Percentiles rank a stretch among this genome's conserved stretches.
Evolutionary conservation across 1,140 invertebrate genomes (phyloP).

Genomic region (Heliconius congener): DNA sequence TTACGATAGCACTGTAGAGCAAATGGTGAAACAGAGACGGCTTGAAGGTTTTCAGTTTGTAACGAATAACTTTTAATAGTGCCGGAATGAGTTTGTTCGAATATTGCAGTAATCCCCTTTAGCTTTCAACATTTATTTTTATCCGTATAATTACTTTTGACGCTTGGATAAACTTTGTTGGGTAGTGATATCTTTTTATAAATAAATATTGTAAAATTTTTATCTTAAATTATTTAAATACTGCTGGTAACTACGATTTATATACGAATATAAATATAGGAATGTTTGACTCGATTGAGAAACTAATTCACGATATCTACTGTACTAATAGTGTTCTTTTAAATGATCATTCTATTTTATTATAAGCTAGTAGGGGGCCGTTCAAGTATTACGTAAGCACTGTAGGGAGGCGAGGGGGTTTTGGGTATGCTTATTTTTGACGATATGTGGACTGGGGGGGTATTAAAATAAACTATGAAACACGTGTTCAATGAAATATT

Average conservation of each 20-base stretch:
- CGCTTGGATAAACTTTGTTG: constrained; percentile 5
- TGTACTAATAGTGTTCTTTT: too few relatives aligned
- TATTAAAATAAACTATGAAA: too few relatives aligned
- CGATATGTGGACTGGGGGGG: too few relatives aligned
- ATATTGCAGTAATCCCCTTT: constrained; percentile 14
- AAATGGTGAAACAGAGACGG: constrained; percentile 7
- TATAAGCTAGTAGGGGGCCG: too few relatives aligned
- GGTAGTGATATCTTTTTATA: not conserved
- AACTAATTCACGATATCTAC: too few relatives aligned
- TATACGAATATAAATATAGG: too few relatives aligned
- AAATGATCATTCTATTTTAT: too few relatives aligned
- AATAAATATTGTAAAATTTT: not conserved
- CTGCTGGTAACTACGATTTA: not conserved
- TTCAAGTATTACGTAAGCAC: too few relatives aligned
- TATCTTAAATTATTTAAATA: not conserved
- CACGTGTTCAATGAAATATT: too few relatives aligned
- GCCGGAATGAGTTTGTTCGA: constrained; percentile 4
- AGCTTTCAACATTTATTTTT: constrained; percentile 10
- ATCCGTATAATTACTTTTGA: constrained; percentile 9
- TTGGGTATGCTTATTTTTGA: too few relatives aligned
- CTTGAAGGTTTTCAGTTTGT: constrained; percentile 4
- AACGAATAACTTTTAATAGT: constrained; percentile 14
- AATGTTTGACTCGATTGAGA: too few relatives aligned
- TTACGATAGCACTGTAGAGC: not conserved
- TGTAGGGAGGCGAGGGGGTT: too few relatives aligned